Base-by-base conservation (phyloP, 2,113 vertebrate genomes). In the Daubentonia madagascariensis region DNA sequence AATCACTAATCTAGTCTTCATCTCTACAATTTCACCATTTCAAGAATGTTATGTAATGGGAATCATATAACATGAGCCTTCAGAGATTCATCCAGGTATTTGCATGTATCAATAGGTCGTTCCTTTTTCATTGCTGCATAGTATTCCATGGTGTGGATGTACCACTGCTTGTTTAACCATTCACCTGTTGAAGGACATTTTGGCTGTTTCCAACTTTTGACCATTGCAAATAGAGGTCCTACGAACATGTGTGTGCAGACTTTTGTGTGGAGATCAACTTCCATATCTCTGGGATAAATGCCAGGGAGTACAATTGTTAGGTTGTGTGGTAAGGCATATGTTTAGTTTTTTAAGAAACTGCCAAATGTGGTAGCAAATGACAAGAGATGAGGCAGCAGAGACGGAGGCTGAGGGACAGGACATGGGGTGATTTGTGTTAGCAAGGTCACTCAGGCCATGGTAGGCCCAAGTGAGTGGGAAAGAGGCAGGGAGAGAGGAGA, bases 101-200 rank as follows among this genome's bases (percentile, higher is more conserved):
- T 43, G 54, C 0, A 0, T 20, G 16, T 37, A 28, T 11, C 48
- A 2, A 1, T 0, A 28, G 45, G 0, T 28, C 17, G 1, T 50
- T 25, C 78, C 14, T 54, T 84, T 84, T 61, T 32, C 4, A 2
- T 23, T 23, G n/a, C 85, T 11, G 22, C 6, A 17, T 4, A 11
- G 14, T 23, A 1, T 28, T 59, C 54, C n/a, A 6, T 0, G 5
- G 35, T 4, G 0, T 12, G 43, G 28, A 32, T 0, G 22, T 2
- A 5, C 16, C 40, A 0, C 40, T 16, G 12, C 22, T 1, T 54
- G 17, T 43, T 8, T 6, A 10, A 32, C 35, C 12, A 23, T 23
- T 20, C 45, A 4, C 52, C 8, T 7, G 6, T 0, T 8, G 18
- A 65, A 61, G 79, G 79, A 6, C 5, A 0, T 23, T 52, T 63